phyloP scores from a whole-genome alignment of 2,888 invertebrate genomes.

The Melolontha melolontha region DNA sequence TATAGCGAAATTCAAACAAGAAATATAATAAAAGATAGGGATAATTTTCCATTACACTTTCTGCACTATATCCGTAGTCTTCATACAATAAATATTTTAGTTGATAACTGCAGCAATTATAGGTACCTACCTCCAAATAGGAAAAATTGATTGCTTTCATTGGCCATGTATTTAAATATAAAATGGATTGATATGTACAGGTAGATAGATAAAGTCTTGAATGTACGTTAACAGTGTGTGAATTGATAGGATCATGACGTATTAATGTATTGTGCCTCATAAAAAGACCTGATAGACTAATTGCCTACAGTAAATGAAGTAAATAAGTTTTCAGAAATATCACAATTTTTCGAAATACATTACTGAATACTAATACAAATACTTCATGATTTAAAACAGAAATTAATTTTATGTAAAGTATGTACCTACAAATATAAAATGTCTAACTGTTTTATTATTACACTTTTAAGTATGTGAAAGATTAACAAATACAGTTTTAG shows the following conservation, averaged over 20 bases:
- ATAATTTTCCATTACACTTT: too few species aligned
- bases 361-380: background rate
- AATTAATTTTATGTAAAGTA: background rate
- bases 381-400: background rate
- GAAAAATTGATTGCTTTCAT: too few species aligned
- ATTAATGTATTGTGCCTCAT: conserved; percentile 55
- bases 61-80: too few species aligned
- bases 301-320: conserved; percentile 43
- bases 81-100: too few species aligned
- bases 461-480: background rate
- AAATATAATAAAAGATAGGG: too few species aligned
- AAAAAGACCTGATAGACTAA: conserved; percentile 51
- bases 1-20: too few species aligned
- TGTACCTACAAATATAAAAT: background rate
- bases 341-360: conserved; percentile 11
- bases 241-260: conserved; percentile 38
- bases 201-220: background rate
- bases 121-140: too few species aligned
- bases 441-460: conserved; percentile 1
- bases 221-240: conserved; percentile 29
- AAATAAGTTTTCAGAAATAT: conserved; percentile 9
- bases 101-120: too few species aligned
- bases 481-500: background rate
- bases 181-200: too few species aligned
- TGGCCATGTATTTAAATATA: too few species aligned